Evolutionary conservation across 2,888 invertebrate species (phyloP), one percentile per base, ranked within the genome.

Genomic region (Zhuqinia jingwanae): DNA sequence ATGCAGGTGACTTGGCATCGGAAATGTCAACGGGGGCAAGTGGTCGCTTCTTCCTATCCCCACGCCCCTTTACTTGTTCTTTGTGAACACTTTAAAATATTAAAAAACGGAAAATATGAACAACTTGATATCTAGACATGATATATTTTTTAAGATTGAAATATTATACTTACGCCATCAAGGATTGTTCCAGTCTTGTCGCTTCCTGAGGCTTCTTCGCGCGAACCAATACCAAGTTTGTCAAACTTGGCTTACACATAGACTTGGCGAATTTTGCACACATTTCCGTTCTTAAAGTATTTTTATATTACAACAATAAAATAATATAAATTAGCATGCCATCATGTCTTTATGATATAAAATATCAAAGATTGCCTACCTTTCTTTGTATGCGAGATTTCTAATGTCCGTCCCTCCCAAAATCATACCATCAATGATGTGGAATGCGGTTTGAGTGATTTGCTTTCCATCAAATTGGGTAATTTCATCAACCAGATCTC

Each of bases 361-460:
- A 8, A 3, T 36, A 36, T 36, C 36, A n/a, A n/a, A n/a, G n/a
- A 25, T 65, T 22, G 13, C 15, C 3, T 92, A 95, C 96, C 96
- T 95, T 89, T 96, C 95, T 56, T 93, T 93, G 83, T 96, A 94
- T 13, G 93, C 93, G 50, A 92, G 90, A 11, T 92, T 90, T 60
- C 93, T 94, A 20, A 97, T 94, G 91, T 96, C 95, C 45, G 94
- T 94, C 1, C 95, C 95, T 42, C 96, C 97, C 27, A 97, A 93
- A 89, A 95, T 93, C 89, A 94, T 92, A 0, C 95, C 96, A 92
- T 98, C 98, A 77, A 98, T 95, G 17, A 98, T 93, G 91, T 95
- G 98, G 27, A 98, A 92, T 0, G 95, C 94, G 79, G 93, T 93
- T 56, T 93, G 93, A 91, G 94, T 94, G 58, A 93, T 93, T 92